Conservation (phyloP, 2,797 vertebrate genomes). For the Chiloscyllium punctatum region DNA sequence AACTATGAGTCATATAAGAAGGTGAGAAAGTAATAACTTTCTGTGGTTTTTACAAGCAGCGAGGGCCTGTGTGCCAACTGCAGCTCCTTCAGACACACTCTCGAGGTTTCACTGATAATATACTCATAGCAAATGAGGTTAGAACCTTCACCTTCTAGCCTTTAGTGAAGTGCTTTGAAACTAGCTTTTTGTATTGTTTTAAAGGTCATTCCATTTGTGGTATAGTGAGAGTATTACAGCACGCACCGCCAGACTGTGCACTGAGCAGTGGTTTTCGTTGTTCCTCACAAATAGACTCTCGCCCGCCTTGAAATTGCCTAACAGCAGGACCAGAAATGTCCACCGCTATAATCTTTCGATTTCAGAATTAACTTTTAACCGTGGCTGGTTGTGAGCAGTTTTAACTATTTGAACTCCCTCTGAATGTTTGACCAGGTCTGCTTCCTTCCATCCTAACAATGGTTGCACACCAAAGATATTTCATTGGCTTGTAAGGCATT, state of each 20-base stretch:
- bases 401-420: neutral
- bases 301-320: slow-evolving; percentile 9
- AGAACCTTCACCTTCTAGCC: slow-evolving; percentile 71
- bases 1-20: slow-evolving; percentile 60
- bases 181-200: slow-evolving; percentile 59
- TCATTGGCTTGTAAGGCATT: neutral
- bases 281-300: slow-evolving; percentile 40
- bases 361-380: neutral
- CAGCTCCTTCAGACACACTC: slow-evolving; percentile 52
- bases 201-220: slow-evolving; percentile 71
- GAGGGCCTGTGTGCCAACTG: slow-evolving; percentile 54
- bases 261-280: slow-evolving; percentile 48
- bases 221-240: slow-evolving; percentile 54
- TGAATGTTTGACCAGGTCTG: neutral
- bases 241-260: slow-evolving; percentile 47
- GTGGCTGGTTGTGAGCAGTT: too few species aligned
- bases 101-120: slow-evolving; percentile 60
- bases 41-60: slow-evolving; percentile 53
- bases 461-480: neutral
- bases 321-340: neutral
- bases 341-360: neutral
- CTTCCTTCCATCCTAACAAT: neutral
- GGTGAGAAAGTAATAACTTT: slow-evolving; percentile 62
- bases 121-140: slow-evolving; percentile 67
- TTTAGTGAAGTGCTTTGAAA: slow-evolving; percentile 64